These are phyloP conservation scores for Euproctis similis DNA, from an alignment of 2,888 invertebrate species.

Conservation along the genomic window DNA sequence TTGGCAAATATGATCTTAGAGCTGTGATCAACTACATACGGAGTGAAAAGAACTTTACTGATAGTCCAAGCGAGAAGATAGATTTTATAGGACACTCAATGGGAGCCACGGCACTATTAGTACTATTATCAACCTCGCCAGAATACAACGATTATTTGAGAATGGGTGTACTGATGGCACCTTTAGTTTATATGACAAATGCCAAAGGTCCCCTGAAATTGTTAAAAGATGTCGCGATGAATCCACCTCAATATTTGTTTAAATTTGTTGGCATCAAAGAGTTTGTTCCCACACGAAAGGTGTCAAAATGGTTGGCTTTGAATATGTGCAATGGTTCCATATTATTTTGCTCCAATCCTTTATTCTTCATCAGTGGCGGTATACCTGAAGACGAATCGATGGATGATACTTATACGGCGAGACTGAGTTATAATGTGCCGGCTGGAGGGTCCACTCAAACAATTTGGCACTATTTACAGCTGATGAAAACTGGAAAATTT, in stretches of 20 bases:
- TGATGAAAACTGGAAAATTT: conserved; percentile 42
- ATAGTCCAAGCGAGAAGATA: conserved; percentile 16
- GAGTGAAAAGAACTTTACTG: conserved; percentile 25
- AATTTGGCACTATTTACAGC: conserved; percentile 47
- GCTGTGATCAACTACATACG: conserved; percentile 47
- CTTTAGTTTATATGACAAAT: conserved; percentile 44
- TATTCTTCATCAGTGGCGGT: conserved; percentile 46
- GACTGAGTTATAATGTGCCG: conserved; percentile 42
- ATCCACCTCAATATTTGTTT: conserved; percentile 28
- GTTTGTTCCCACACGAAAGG: conserved; percentile 38
- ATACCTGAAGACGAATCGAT: conserved; percentile 16
- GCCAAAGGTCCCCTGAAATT: conserved; percentile 37
- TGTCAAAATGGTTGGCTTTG: conserved; percentile 35
- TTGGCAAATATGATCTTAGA: conserved; percentile 49
- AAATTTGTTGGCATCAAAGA: conserved; percentile 38
- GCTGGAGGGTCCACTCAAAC: conserved; percentile 53
- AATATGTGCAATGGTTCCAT: conserved; percentile 39
- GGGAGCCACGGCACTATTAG: conserved; percentile 50
- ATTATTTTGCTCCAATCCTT: conserved; percentile 46
- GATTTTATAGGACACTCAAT: conserved; percentile 56
- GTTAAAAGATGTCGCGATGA: conserved; percentile 25
- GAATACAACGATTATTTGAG: conserved; percentile 43
- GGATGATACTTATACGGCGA: conserved; percentile 33
- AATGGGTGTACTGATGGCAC: conserved; percentile 47
- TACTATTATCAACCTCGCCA: conserved; percentile 40